phyloP scores from a whole-genome alignment of 2,797 vertebrate genomes.

The Rhinatrema bivittatum region DNA sequence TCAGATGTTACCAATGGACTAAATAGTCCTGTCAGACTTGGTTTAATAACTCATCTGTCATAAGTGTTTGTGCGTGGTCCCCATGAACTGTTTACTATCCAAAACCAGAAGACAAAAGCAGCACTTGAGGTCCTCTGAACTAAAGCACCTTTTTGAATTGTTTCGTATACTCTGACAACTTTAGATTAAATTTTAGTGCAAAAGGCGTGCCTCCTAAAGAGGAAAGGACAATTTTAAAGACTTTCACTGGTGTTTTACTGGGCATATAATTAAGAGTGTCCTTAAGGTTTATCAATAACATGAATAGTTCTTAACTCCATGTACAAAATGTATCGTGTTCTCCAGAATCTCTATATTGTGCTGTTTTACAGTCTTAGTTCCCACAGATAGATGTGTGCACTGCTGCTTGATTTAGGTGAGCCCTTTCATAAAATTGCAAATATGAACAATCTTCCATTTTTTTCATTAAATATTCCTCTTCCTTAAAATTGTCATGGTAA shows the following conservation, averaged over 20 bases:
- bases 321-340: slow-evolving; percentile 49
- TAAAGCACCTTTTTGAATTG: slow-evolving; percentile 94
- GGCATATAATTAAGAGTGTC: slow-evolving; percentile 65
- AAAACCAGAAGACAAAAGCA: slow-evolving; percentile 62
- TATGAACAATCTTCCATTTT: too few relatives aligned
- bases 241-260: slow-evolving; percentile 62
- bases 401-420: slow-evolving; percentile 42
- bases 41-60: slow-evolving; percentile 63
- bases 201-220: slow-evolving; percentile 60
- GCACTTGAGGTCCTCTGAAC: slow-evolving; percentile 92
- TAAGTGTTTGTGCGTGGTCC: slow-evolving; percentile 80
- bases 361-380: slow-evolving; percentile 53
- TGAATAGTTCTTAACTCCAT: slow-evolving; percentile 48
- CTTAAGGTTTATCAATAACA: slow-evolving; percentile 67
- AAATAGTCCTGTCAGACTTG: too few relatives aligned
- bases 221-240: slow-evolving; percentile 60
- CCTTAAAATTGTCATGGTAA: too few relatives aligned
- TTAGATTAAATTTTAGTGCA: slow-evolving; percentile 70
- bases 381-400: slow-evolving; percentile 41
- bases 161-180: slow-evolving; percentile 76
- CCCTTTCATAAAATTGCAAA: slow-evolving; percentile 41
- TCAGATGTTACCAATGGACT: slow-evolving; percentile 11
- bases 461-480: too few relatives aligned
- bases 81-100: slow-evolving; percentile 69
- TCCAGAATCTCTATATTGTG: slow-evolving; percentile 44